Percentiles rank a stretch among this genome's conserved stretches.
phyloP scores from a whole-genome alignment of 2,113 vertebrate genomes.

The Gavia stellata region DNA sequence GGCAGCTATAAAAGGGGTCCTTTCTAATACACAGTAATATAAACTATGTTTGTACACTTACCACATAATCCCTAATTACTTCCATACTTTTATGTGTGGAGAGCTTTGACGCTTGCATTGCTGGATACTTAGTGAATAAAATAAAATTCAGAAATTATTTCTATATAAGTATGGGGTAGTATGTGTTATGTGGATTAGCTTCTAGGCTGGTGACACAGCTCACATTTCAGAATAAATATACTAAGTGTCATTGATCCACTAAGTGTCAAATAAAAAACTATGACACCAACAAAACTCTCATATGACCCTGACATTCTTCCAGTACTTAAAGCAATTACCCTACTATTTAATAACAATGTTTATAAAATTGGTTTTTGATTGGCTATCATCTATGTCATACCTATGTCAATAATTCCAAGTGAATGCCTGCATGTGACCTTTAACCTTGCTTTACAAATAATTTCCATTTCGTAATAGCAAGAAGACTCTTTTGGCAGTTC shows the following conservation, averaged over 20 bases:
- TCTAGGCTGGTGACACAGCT: conserved; percentile 45
- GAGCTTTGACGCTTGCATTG: conserved; percentile 61
- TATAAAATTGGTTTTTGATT: conserved; percentile 81
- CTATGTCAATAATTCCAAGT: conserved; percentile 70
- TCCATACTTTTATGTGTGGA: conserved; percentile 66
- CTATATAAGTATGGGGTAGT: conserved; percentile 29
- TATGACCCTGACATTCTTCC: conserved; percentile 75
- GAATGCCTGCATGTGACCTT: conserved; percentile 62
- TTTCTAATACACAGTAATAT: conserved; percentile 57
- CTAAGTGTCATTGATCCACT: conserved; percentile 72
- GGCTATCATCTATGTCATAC: conserved; percentile 71
- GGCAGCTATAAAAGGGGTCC: conserved; percentile 59
- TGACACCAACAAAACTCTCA: conserved; percentile 74
- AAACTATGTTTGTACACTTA: conserved; percentile 64
- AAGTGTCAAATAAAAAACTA: conserved; percentile 70
- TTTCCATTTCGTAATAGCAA: conserved; percentile 65
- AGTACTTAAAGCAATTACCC: conserved; percentile 81
- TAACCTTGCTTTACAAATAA: conserved; percentile 70
- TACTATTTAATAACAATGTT: conserved; percentile 82
- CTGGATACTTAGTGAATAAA: conserved; percentile 62
- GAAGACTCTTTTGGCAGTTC: neutral
- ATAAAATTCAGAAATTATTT: conserved; percentile 61
- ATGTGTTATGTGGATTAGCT: conserved; percentile 32
- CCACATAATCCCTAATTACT: conserved; percentile 71
- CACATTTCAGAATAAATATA: conserved; percentile 71